Base-by-base conservation (phyloP, 2,888 invertebrate genomes). In the Gonocerus acuteangulatus region DNA sequence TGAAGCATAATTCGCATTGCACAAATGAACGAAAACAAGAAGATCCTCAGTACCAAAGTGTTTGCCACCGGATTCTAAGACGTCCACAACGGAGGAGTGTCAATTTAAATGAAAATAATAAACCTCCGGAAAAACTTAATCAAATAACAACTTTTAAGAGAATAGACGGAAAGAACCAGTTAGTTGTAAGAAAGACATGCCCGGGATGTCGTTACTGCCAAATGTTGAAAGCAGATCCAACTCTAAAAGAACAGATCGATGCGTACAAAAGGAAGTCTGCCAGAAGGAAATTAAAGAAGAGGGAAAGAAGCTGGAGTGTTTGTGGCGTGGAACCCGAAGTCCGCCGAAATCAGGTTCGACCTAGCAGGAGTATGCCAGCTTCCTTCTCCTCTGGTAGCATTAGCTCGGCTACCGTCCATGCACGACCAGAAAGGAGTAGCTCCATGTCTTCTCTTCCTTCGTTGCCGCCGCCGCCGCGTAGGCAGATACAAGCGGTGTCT, bases 401-500 rank as follows among this genome's bases (percentile, higher is more conserved):
- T 34, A 63, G 64, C 49, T 61, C 62, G 21, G 54, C 42, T 56
- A 56, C 48, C 48, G 57, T 51, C 57, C 51, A 52, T 60, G 51
- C 45, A 48, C 39, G 57, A 52, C 64, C 66, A 27, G 51, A 61
- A 58, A 63, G 64, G 51, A 65, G 68, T 61, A 61, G 62, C 56
- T 63, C 63, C 18, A 48, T 62, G 62, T 66, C 68, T 22, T 66
- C 71, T 32, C 66, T 72, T 48, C 78, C 78, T 1, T 75, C 77
- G 1, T 65, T 78, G 62, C 78, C 79, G 34, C 78, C 76, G 15
- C 77, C 77, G 21, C 73, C 75, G 18, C 72, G 78, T 11, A 74
- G 77, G 48, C 77, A 76, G 70, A 76, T 78, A 21, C 75, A 75
- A 60, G 77, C 73, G 70, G 76, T 74, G 65, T 75, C 75, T 22